These are phyloP conservation scores for Synanthedon tipuliformis DNA, from an alignment of 2,888 invertebrate species.

Conservation along the genomic window DNA sequence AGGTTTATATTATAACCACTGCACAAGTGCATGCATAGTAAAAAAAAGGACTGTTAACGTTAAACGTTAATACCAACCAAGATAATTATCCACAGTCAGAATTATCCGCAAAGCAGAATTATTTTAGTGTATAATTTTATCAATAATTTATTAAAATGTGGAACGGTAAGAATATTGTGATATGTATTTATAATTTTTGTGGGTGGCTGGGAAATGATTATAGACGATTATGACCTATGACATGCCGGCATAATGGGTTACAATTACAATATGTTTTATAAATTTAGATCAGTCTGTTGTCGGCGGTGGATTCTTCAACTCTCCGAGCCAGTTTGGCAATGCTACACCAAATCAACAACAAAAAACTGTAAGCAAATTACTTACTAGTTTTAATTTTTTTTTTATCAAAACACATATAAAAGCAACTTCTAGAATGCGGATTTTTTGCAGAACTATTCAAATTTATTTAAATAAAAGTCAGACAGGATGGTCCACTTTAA, in stretches of 20 bases:
- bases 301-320: constrained; percentile 61
- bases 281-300: constrained; percentile 54
- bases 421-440: too few species aligned
- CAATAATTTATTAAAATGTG: constrained; percentile 22
- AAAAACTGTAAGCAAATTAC: constrained; percentile 34
- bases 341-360: constrained; percentile 56
- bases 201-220: background rate
- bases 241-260: background rate
- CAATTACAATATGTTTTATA: background rate
- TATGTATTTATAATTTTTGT: background rate
- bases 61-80: too few species aligned
- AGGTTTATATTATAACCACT: too few species aligned
- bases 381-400: background rate
- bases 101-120: background rate
- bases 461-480: too few species aligned
- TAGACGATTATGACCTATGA: too few species aligned
- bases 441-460: too few species aligned
- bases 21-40: too few species aligned
- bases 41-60: too few species aligned
- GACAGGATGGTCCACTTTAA: too few species aligned
- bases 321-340: constrained; percentile 58
- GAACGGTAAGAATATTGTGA: constrained; percentile 24
- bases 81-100: too few species aligned
- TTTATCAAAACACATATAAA: too few species aligned
- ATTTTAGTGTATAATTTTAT: background rate